phyloP scores from a whole-genome alignment of 2,113 vertebrate genomes.

The Cyanocitta stelleri region DNA sequence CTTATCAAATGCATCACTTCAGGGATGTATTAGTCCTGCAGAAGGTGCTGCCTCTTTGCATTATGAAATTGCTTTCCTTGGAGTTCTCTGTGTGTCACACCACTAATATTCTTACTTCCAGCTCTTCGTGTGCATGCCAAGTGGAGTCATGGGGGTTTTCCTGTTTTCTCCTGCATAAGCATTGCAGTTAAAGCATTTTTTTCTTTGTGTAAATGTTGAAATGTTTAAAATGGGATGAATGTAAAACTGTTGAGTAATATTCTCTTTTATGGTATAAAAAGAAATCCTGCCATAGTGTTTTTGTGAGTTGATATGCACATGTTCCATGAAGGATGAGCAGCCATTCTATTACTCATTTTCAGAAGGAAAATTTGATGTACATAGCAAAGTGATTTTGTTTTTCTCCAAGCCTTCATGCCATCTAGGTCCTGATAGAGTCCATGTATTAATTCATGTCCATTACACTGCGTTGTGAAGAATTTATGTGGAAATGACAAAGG shows the following conservation, averaged over 20 bases:
- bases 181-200: background rate
- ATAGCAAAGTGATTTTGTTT: background rate
- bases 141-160: background rate
- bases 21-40: constrained; percentile 41
- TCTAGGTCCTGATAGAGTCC: background rate
- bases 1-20: background rate
- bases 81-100: background rate
- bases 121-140: background rate
- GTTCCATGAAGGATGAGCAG: background rate
- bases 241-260: background rate
- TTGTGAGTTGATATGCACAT: background rate
- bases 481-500: background rate
- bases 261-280: background rate
- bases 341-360: background rate
- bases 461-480: background rate
- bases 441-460: background rate
- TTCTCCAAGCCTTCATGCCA: background rate
- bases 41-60: constrained; percentile 67
- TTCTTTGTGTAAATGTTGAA: background rate
- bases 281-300: background rate
- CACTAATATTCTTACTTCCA: constrained; percentile 8
- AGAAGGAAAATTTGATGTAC: background rate
- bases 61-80: background rate
- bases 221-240: background rate
- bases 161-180: constrained; percentile 43